phyloP scores from a whole-genome alignment of 2,113 vertebrate genomes.

The Tragelaphus strepsiceros region DNA sequence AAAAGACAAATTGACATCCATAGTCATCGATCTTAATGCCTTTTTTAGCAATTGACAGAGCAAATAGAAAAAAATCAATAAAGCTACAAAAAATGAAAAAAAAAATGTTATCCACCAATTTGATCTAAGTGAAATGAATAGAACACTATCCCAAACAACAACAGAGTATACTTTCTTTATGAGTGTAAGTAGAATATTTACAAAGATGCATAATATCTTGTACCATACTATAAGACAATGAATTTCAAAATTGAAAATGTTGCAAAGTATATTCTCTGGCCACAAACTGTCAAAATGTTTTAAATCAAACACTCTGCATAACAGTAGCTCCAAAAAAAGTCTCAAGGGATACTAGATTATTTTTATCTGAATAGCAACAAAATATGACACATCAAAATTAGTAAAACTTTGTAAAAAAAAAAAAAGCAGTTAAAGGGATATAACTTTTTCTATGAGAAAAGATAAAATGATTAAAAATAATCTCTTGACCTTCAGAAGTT shows the following conservation, averaged over 20 bases:
- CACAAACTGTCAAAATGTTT: background rate
- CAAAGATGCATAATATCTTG: background rate
- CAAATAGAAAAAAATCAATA: background rate
- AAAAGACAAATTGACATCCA: background rate
- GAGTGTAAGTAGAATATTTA: background rate
- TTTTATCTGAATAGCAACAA: background rate
- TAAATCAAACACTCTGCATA: background rate
- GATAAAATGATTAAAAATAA: background rate
- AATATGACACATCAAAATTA: background rate
- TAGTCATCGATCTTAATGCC: background rate
- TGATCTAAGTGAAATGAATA: background rate
- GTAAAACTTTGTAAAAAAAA: background rate
- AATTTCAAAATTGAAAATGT: background rate
- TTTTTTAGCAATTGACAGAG: background rate
- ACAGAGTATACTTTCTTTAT: background rate
- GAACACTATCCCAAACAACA: background rate
- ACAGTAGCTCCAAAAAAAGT: background rate
- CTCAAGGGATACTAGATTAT: background rate
- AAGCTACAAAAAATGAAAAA: background rate
- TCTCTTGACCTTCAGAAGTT: background rate
- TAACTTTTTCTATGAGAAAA: background rate
- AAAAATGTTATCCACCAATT: background rate
- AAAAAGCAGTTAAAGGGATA: background rate
- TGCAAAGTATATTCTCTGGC: background rate
- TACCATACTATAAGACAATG: background rate